phyloP scores from a whole-genome alignment of 2,797 vertebrate genomes.

The Anolis apletophallus region DNA sequence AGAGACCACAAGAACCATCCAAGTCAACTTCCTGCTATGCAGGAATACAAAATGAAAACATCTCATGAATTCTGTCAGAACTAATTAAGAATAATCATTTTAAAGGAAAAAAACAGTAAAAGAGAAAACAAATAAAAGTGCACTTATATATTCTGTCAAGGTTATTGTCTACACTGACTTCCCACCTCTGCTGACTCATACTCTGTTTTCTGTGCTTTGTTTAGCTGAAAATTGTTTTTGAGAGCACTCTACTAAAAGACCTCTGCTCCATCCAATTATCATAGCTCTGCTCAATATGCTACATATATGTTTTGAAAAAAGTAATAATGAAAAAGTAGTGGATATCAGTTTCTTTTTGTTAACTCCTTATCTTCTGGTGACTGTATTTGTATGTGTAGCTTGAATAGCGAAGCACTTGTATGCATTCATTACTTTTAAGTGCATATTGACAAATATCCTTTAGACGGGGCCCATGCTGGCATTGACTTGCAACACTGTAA shows the following conservation, averaged over 20 bases:
- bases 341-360: too few species aligned
- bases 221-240: conserved; percentile 4
- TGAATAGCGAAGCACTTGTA: too few species aligned
- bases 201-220: conserved; percentile 9
- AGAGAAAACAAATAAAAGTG: background rate
- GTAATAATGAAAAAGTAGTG: background rate
- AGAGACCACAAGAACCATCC: too few species aligned
- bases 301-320: background rate
- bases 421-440: too few species aligned
- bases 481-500: too few species aligned
- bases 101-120: background rate
- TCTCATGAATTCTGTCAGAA: background rate
- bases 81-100: background rate
- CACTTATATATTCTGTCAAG: background rate
- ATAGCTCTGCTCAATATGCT: background rate
- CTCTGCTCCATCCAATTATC: background rate
- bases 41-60: background rate
- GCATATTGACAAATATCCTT: too few species aligned
- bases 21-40: too few species aligned
- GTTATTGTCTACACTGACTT: background rate
- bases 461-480: too few species aligned
- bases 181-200: background rate
- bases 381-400: background rate
- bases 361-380: background rate
- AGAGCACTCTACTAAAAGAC: background rate